Base-by-base conservation (phyloP, 2,113 vertebrate species). In the Tringa solitaria region DNA sequence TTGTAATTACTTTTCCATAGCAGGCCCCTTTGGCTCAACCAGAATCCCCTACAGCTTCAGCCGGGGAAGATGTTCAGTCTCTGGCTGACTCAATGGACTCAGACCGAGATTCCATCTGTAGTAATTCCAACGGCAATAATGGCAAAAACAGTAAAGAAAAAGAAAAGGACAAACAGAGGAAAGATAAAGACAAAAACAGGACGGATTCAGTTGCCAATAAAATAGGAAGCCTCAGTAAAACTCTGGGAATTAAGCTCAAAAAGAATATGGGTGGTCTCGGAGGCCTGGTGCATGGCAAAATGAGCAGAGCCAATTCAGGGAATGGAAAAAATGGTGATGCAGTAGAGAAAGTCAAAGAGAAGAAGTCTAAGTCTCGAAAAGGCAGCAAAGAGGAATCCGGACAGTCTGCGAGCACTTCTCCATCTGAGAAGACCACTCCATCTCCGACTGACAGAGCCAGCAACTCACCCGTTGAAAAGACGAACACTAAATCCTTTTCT, bases 181-280 rank as follows among this genome's bases (percentile, higher is more conserved):
- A 99, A 91, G 99, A 99, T 61, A 99, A 99, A 97, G 99, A 99
- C 96, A 99, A 99, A 97, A 98, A 97, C 78, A 98, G 99, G 75
- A 98, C 99, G 2, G 99, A 99, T 97, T 99, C 99, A 11, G 99
- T 99, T 81, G 99, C 99, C 91, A 99, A 99, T 97, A 99, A 99
- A 98, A 98, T 99, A 50, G 99, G 99, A 87, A 99, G 99, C 97
- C 99, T 99, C 96, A 99, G 99, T 98, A 99, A 99, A 98, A 99
- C 99, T 15, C 97, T 99, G 63, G 99, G 99, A 84, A 99, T 99
- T 97, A 99, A 99, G 96, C 97, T 99, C 73, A 99, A 99, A 96
- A 99, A 99, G 97, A 99, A 99, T 95, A 99, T 99, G 99, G 99
- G 99, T 26, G 99, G 99, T 45, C 98, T 99, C 21, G 99, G 99